Base-by-base conservation (phyloP, 2,113 vertebrate genomes). In the Albula goreensis region DNA sequence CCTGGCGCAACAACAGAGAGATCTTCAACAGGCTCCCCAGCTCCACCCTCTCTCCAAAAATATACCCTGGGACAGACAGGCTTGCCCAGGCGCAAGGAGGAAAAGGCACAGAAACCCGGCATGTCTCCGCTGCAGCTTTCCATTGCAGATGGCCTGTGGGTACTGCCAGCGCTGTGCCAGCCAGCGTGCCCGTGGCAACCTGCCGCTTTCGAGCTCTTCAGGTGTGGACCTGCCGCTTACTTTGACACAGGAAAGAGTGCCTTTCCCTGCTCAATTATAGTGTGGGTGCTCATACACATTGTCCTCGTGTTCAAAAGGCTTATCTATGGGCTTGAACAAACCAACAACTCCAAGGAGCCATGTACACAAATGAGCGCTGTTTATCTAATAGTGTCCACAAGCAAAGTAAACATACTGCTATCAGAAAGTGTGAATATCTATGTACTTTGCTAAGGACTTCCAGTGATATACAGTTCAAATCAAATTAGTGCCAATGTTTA, bases 1-100 rank as follows among this genome's bases (percentile, higher is more conserved):
- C 22, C 56, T 82, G 88, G 88, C 83, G 74, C 4, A 10, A 87
- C 53, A 88, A 87, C 83, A 86, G 66, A 89, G 78, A 74, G 82
- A 83, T 56, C 78, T 52, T 74, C 83, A 31, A 53, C 52, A 49
- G 70, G 56, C 80, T 82, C 80, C 41, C n/a, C 60, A 2, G 60
- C 83, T 53, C 74, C 78, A 41, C 83, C 86, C 70, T 86, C 49
- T 31, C 81, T 85, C 82, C 85, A 89, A 89, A 88, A 88, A 86
- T 87, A 88, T 53, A 63, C 57, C 81, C 83, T 10, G n/a, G 83
- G 85, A 86, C 52, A 83, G 80, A 83, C 52, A 13, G 80, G 31
- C 50, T 86, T 41, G 56, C 53, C 79, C 60, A 82, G 86, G 81
- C 79, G 19, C 50, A 9, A 22, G 31, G 56, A 85, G 22, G 52